Evolutionary conservation across 2,888 invertebrate species (phyloP).

Genomic region (Hemistola chrysoprasaria): DNA sequence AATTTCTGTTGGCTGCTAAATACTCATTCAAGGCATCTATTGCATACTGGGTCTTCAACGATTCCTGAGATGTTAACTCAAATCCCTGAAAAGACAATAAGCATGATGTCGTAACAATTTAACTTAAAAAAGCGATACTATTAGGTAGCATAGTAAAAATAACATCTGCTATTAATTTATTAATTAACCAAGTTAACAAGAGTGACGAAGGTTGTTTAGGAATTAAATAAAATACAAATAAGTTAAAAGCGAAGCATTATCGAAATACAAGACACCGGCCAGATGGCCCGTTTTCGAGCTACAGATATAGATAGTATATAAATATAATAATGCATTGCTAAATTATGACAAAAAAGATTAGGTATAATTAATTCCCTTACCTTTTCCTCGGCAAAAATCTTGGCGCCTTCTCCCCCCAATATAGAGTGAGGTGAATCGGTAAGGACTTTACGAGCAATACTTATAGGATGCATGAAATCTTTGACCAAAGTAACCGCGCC

Average conservation of each 20-base stretch:
- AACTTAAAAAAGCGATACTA: no score
- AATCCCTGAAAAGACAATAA: constrained; percentile 82
- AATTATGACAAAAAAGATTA: no score
- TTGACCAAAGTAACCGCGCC: constrained; percentile 90
- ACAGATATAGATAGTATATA: no score
- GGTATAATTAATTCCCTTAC: constrained; percentile 40
- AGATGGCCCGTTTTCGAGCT: no score
- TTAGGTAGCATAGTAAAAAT: no score
- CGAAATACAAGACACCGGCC: no score
- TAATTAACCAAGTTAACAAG: no score
- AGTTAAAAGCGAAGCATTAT: no score
- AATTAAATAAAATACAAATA: no score
- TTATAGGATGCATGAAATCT: constrained; percentile 89
- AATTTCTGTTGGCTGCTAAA: constrained; percentile 66
- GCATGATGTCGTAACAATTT: constrained; percentile 1
- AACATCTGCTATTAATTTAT: no score
- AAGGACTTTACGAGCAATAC: constrained; percentile 88
- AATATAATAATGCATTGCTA: no score
- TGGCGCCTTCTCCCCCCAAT: constrained; percentile 88
- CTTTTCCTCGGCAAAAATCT: constrained; percentile 85
- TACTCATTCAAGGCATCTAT: constrained; percentile 83
- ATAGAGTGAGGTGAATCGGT: constrained; percentile 89
- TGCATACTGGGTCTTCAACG: constrained; percentile 85
- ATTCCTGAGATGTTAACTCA: constrained; percentile 81
- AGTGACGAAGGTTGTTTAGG: no score